Evolutionary conservation across 2,888 invertebrate genomes (phyloP), one percentile per base, ranked within the genome.

Genomic region (Cataglyphis altisquamis): DNA sequence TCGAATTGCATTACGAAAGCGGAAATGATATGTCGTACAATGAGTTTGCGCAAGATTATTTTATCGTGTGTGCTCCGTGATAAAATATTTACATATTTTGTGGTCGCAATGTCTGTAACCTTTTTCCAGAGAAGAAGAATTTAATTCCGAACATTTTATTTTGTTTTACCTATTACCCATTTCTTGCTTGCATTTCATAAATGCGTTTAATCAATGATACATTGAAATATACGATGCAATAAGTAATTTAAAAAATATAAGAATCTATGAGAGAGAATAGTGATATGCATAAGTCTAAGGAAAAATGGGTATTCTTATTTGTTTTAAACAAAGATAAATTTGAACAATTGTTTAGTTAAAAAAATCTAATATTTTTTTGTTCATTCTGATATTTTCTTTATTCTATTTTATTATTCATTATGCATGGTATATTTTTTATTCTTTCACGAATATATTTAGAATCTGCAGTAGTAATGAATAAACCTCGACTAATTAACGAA

Each of bases 31-130:
- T 39, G 39, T 77, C 39, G 9, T 2, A 74, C 62, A 8, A 8
- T 12, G 55, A 45, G 32, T 21, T 74, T 48, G 60, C 12, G n/a
- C 45, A 36, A 75, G 48, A 64, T 63, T 75, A 39, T 77, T 67
- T 55, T 74, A 74, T 74, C 74, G 18, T 32, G 9, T 39, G 36
- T 63, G 66, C 12, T 55, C n/a, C 25, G 39, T 64, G 3, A 1
- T 48, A 3, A 12, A 52, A 21, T 4, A 66, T 25, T 36, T 48
- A 45, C 32, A 32, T 3, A 1, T 52, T 52, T 75, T 75, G 18
- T 2, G 9, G 36, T 25, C 36, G 48, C 9, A 36, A 75, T 25
- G 18, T 15, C 15, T 63, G 63, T 48, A 52, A 52, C 1, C 9
- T 62, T 36, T 62, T 75, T 21, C 10, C 1, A 18, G 0, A 21